Evolutionary conservation across 2,797 vertebrate species (phyloP).

Genomic region (Sebastes ruberrimus): DNA sequence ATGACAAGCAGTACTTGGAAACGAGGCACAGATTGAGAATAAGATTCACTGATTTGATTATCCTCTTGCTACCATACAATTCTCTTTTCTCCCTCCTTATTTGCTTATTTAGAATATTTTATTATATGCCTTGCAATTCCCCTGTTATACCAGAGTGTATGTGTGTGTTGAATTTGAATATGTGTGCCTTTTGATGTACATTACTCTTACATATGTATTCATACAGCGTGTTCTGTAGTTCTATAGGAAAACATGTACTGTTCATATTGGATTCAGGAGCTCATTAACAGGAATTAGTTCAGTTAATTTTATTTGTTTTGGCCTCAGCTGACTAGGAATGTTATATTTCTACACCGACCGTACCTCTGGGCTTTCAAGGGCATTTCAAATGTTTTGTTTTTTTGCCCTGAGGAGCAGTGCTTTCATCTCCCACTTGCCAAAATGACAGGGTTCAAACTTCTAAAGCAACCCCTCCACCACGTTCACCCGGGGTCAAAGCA

Average conservation of each 20-base stretch:
- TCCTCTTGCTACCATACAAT: not conserved
- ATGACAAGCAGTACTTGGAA: constrained; percentile 4
- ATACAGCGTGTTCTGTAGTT: not conserved
- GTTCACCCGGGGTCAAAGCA: constrained; percentile 10
- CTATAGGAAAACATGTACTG: not conserved
- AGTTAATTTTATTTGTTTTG: not conserved
- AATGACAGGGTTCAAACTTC: constrained; percentile 47
- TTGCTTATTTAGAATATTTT: not conserved
- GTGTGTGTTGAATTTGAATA: constrained; percentile 26
- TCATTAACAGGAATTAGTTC: not conserved
- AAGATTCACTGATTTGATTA: not conserved
- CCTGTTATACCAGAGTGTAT: not conserved
- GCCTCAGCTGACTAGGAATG: not conserved
- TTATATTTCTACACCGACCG: not conserved
- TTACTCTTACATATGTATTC: constrained; percentile 13
- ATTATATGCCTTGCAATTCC: not conserved
- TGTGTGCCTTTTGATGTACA: constrained; percentile 1
- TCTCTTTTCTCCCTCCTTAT: not conserved
- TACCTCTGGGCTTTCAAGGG: constrained; percentile 35
- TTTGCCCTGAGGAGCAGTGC: constrained; percentile 15
- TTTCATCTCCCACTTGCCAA: constrained; percentile 47
- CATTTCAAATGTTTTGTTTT: constrained; percentile 15
- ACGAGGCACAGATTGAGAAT: constrained; percentile 1
- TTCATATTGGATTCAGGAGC: not conserved
- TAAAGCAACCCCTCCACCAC: not conserved